Evolutionary conservation across 2,113 vertebrate species (phyloP).

Genomic region (Numenius arquata): DNA sequence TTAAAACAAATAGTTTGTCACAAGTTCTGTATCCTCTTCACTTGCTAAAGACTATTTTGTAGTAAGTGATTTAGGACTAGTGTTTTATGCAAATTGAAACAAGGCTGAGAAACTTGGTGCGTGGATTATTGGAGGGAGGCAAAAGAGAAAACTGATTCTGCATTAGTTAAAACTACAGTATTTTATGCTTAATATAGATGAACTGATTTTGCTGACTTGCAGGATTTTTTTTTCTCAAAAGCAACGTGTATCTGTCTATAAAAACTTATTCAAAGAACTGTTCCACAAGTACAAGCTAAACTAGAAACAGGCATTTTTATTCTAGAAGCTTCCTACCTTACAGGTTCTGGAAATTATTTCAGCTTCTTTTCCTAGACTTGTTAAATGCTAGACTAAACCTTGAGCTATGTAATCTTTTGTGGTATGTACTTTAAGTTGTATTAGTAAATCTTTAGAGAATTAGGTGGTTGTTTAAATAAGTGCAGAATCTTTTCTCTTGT

Average conservation of each 20-base stretch:
- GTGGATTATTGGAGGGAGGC: neutral
- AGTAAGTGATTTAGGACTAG: neutral
- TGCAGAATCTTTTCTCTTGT: neutral
- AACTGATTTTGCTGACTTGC: neutral
- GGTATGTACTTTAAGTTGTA: neutral
- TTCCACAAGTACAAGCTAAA: neutral
- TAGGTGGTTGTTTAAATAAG: neutral
- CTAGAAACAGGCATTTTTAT: neutral
- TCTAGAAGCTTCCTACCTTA: neutral
- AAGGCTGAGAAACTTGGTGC: neutral
- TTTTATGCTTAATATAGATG: neutral
- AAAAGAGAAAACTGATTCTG: neutral
- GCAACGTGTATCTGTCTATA: fast-evolving
- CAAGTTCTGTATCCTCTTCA: neutral
- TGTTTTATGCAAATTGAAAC: neutral
- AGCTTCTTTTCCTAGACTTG: neutral
- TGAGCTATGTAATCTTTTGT: neutral
- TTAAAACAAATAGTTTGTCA: neutral
- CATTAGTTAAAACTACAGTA: neutral
- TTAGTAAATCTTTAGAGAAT: neutral
- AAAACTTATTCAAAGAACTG: neutral
- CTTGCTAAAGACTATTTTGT: neutral
- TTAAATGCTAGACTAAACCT: neutral
- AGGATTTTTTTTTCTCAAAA: neutral
- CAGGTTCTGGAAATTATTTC: neutral